Conservation (phyloP, 2,113 vertebrate genomes). For the Erythrolamprus reginae region DNA sequence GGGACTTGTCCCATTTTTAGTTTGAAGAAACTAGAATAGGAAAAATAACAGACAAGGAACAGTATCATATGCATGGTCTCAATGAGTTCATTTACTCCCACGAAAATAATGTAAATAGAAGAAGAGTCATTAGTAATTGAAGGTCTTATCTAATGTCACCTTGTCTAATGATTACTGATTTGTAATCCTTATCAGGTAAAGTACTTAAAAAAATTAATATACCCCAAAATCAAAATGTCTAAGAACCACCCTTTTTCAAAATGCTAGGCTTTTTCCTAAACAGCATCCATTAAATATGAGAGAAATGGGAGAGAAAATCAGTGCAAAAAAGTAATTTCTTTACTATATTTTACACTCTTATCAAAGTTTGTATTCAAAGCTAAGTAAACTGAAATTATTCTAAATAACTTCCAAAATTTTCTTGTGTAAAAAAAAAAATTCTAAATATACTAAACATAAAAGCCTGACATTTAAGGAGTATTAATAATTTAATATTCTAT, state of each 20-base stretch:
- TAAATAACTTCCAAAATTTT: constrained; percentile 3
- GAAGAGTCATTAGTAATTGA: background rate
- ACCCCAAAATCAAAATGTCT: background rate
- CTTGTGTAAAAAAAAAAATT: constrained; percentile 8
- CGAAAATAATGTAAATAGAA: background rate
- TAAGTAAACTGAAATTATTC: constrained; percentile 2
- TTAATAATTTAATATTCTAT: constrained; percentile 20
- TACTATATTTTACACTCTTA: background rate
- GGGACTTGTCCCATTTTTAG: background rate
- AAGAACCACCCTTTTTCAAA: background rate
- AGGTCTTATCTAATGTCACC: background rate
- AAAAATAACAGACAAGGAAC: background rate
- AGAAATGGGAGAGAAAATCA: background rate
- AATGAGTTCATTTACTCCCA: background rate
- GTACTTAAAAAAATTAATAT: background rate
- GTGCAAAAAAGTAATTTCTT: background rate
- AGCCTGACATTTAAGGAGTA: background rate
- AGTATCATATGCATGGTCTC: background rate
- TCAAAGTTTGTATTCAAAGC: background rate
- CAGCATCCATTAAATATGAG: background rate
- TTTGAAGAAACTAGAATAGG: background rate
- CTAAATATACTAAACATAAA: constrained; percentile 8
- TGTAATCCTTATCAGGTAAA: background rate
- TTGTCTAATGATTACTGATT: background rate
- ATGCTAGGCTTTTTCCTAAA: background rate